Evolutionary conservation across 2,797 vertebrate genomes (phyloP).

Genomic region (Lagocephalus sceleratus): DNA sequence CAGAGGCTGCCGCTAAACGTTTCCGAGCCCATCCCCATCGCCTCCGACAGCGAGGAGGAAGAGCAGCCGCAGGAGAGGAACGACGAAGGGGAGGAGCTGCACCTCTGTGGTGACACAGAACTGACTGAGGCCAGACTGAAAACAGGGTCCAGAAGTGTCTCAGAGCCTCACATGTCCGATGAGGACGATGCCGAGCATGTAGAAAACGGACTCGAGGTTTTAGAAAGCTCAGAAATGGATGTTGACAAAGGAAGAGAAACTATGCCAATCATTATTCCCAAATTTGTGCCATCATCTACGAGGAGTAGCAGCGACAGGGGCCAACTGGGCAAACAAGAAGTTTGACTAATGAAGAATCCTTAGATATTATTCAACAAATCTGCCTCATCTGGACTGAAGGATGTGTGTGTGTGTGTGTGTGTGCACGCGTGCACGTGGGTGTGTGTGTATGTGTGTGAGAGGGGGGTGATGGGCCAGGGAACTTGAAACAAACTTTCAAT

Average conservation of each 20-base stretch:
- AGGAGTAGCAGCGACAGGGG: constrained; percentile 75
- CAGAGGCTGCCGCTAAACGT: constrained; percentile 62
- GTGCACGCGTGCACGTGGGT: neutral
- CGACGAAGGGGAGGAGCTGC: constrained; percentile 55
- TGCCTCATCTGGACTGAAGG: constrained; percentile 60
- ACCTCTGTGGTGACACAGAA: constrained; percentile 40
- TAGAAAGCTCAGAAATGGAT: constrained; percentile 64
- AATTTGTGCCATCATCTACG: constrained; percentile 81
- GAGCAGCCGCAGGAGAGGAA: constrained; percentile 2
- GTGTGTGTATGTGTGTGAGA: constrained; percentile 15
- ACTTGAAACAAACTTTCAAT: constrained; percentile 60
- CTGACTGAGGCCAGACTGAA: constrained; percentile 25
- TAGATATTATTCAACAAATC: constrained; percentile 61
- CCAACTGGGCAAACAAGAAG: constrained; percentile 88
- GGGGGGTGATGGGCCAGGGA: constrained; percentile 12
- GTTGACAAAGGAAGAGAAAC: constrained; percentile 80
- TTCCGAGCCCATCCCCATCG: constrained; percentile 74
- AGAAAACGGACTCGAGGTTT: constrained; percentile 79
- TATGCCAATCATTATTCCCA: constrained; percentile 81
- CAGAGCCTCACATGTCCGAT: constrained; percentile 76
- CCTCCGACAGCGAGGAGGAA: constrained; percentile 76
- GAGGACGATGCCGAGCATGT: constrained; percentile 81
- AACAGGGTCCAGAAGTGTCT: constrained; percentile 56
- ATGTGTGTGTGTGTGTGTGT: constrained; percentile 18
- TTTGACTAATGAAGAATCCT: constrained; percentile 48